Percentiles rank a stretch among this genome's conserved stretches.
These are phyloP conservation scores for Drosophila pectinifera DNA, from an alignment of 1,140 invertebrate genomes.

Conservation along the genomic window DNA sequence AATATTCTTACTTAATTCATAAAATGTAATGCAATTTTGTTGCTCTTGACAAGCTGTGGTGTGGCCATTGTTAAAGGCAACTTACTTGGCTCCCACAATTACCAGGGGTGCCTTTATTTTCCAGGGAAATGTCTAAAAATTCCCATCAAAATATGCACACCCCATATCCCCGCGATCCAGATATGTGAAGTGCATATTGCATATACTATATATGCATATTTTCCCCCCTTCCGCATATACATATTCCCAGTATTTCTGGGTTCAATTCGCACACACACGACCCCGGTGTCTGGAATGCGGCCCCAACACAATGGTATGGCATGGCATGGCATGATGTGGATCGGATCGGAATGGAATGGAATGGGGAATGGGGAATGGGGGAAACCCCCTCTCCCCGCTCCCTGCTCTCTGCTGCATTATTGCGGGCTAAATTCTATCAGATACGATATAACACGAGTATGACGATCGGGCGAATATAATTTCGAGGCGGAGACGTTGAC, in stretches of 20 bases:
- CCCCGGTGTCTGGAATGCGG: constrained; percentile 73
- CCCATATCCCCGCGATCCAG: constrained; percentile 15
- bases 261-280: constrained; percentile 63
- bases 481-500: constrained; percentile 67
- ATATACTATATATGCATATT: constrained; percentile 25
- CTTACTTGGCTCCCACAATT: constrained; percentile 26
- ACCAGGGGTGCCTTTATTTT: constrained; percentile 11
- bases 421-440: constrained; percentile 72
- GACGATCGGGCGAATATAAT: constrained; percentile 36
- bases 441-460: constrained; percentile 50
- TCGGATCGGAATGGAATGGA: constrained; percentile 36
- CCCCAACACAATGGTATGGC: constrained; percentile 59
- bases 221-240: background rate
- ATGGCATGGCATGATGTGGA: constrained; percentile 34
- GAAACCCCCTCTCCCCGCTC: constrained; percentile 53
- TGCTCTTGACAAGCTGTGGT: constrained; percentile 8
- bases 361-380: constrained; percentile 14
- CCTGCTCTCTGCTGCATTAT: constrained; percentile 46
- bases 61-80: constrained; percentile 3
- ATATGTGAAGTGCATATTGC: constrained; percentile 30
- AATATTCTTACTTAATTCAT: constrained; percentile 27
- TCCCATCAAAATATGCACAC: constrained; percentile 27
- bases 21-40: constrained; percentile 21
- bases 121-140: constrained; percentile 28
- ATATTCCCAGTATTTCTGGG: constrained; percentile 55